Evolutionary conservation across 2,888 invertebrate genomes (phyloP).

Genomic region (Listrodromus nycthemerus): DNA sequence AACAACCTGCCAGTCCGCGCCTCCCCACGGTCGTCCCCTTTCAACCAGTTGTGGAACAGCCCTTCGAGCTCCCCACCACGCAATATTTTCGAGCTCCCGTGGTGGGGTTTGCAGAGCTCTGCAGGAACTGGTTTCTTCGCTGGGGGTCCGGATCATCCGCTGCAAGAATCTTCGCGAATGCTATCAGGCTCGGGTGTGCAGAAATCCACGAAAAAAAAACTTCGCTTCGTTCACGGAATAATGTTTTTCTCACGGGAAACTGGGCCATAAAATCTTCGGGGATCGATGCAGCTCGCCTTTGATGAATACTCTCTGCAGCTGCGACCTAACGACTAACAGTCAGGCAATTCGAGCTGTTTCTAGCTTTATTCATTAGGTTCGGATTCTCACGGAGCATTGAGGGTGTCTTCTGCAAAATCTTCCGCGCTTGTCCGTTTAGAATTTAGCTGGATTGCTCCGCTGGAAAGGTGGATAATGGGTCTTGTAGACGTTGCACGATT

Average conservation of each 20-base stretch:
- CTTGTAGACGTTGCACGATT: conserved; percentile 8
- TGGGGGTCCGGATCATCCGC: conserved; percentile 70
- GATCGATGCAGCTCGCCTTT: conserved; percentile 40
- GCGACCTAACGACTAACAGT: not conserved
- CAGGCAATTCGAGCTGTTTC: conserved; percentile 26
- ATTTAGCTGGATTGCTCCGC: conserved; percentile 14
- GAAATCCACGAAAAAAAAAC: conserved; percentile 32
- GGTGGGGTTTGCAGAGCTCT: conserved; percentile 69
- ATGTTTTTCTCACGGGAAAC: conserved; percentile 67
- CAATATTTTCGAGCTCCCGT: conserved; percentile 14
- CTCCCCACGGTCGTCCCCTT: conserved; percentile 56
- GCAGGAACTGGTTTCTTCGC: conserved; percentile 77
- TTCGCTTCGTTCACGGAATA: conserved; percentile 79
- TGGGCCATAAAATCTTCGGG: conserved; percentile 14
- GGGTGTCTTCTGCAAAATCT: conserved; percentile 20
- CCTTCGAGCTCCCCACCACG: conserved; percentile 33
- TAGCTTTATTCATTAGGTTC: conserved; percentile 52
- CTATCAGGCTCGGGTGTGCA: conserved; percentile 36
- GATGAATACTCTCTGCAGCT: conserved; percentile 26
- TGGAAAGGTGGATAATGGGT: conserved; percentile 9
- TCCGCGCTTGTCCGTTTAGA: conserved; percentile 6
- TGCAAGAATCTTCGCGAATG: conserved; percentile 58
- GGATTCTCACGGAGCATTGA: conserved; percentile 39
- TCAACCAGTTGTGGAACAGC: conserved; percentile 66
- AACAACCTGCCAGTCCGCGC: conserved; percentile 77